A percentile compares a stretch with the other conserved stretches of the same genome.
Conservation (phyloP, 2,113 vertebrate genomes). For the Paradoxurus hermaphroditus region DNA sequence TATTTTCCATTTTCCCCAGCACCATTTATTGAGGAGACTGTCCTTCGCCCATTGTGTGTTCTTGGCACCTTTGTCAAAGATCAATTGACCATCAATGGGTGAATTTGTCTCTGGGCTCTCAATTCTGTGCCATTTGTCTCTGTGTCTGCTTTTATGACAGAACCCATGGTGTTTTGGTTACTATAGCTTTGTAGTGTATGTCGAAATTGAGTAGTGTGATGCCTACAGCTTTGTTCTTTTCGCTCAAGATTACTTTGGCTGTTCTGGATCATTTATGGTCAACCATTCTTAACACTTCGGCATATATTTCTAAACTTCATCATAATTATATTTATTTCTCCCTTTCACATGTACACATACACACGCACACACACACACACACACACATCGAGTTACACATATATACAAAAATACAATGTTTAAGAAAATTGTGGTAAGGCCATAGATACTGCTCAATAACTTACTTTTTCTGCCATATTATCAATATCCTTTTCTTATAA, state of each 20-base stretch:
- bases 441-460: not conserved
- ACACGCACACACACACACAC: rapidly evolving
- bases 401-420: not conserved
- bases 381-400: not conserved
- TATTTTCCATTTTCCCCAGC: not conserved
- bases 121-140: not conserved
- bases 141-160: not conserved
- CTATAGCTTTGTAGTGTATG: not conserved
- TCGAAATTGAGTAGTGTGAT: not conserved
- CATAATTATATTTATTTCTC: not conserved
- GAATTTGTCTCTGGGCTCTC: not conserved
- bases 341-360: not conserved
- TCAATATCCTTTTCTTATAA: not conserved
- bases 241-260: not conserved
- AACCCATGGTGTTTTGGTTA: not conserved
- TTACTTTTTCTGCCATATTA: not conserved
- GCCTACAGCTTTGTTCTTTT: not conserved
- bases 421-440: not conserved
- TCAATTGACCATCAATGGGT: not conserved
- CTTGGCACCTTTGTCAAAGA: not conserved
- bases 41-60: not conserved
- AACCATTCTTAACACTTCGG: not conserved
- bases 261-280: not conserved
- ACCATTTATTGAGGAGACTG: not conserved
- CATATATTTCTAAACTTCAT: not conserved